These are phyloP conservation scores for Drosophila quinaria DNA, from an alignment of 2,888 invertebrate species.

Conservation along the genomic window DNA sequence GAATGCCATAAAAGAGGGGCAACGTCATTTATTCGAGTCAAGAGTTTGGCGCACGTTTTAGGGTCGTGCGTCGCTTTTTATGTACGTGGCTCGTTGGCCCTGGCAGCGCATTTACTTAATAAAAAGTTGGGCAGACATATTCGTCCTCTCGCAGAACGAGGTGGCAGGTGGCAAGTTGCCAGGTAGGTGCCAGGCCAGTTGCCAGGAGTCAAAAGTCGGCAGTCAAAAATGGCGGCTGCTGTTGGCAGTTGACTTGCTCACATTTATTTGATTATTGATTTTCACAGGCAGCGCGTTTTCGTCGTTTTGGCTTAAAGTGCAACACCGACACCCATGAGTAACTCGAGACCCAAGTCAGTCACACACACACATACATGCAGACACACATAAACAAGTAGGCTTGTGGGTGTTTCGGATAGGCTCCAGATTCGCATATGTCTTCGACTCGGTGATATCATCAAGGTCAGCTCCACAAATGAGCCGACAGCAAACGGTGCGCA, in stretches of 20 bases:
- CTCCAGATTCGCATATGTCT: constrained; percentile 67
- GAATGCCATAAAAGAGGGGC: constrained; percentile 45
- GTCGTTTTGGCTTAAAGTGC: constrained; percentile 62
- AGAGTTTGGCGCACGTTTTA: constrained; percentile 61
- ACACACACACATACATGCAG: constrained; percentile 32
- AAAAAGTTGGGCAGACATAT: constrained; percentile 39
- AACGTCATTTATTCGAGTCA: constrained; percentile 51
- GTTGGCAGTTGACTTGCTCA: constrained; percentile 69
- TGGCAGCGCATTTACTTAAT: constrained; percentile 49
- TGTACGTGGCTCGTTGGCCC: constrained; percentile 50
- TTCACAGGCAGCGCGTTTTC: constrained; percentile 54
- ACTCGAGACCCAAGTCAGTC: constrained; percentile 52
- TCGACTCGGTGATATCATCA: constrained; percentile 74
- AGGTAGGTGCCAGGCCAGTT: background rate
- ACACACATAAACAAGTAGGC: constrained; percentile 27
- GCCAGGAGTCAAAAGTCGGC: background rate
- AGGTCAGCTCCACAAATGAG: constrained; percentile 66
- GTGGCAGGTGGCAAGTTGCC: background rate
- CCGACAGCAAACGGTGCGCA: constrained; percentile 55
- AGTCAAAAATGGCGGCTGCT: constrained; percentile 58
- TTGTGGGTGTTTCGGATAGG: constrained; percentile 40
- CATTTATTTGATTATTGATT: constrained; percentile 76
- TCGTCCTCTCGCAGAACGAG: background rate
- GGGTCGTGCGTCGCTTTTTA: constrained; percentile 47
- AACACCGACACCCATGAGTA: constrained; percentile 59